phyloP scores from a whole-genome alignment of 2,797 vertebrate genomes.

The Tolypeutes matacus region DNA sequence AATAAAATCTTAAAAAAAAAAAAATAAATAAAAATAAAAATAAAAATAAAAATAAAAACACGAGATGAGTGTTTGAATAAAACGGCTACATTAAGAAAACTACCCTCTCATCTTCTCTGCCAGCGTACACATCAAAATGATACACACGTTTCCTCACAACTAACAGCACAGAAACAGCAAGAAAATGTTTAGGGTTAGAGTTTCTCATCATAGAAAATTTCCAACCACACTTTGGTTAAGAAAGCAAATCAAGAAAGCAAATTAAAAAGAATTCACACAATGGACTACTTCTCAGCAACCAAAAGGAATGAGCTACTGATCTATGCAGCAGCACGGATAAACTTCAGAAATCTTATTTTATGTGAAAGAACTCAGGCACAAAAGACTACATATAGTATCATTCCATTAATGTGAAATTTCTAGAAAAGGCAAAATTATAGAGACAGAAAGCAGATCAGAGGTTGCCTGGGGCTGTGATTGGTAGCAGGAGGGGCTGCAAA shows the following conservation, averaged over 20 bases:
- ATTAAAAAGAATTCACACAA: not conserved
- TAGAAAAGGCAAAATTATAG: not conserved
- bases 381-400: not conserved
- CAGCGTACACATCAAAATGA: accelerated
- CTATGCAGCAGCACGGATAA: accelerated
- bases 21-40: too few relatives aligned
- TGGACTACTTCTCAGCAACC: not conserved
- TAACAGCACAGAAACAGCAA: not conserved
- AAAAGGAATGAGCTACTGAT: not conserved
- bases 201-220: not conserved
- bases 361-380: not conserved
- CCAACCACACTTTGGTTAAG: not conserved
- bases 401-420: not conserved
- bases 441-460: too few relatives aligned
- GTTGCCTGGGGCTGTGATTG: too few relatives aligned
- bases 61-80: not conserved
- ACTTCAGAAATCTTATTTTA: not conserved
- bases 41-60: too few relatives aligned
- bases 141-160: not conserved
- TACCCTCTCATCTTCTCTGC: not conserved
- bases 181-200: not conserved
- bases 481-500: not conserved
- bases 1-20: too few relatives aligned
- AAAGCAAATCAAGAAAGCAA: not conserved
- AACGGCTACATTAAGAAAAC: not conserved